Conservation (phyloP, 2,113 vertebrate genomes). For the Lamprotornis superbus region DNA sequence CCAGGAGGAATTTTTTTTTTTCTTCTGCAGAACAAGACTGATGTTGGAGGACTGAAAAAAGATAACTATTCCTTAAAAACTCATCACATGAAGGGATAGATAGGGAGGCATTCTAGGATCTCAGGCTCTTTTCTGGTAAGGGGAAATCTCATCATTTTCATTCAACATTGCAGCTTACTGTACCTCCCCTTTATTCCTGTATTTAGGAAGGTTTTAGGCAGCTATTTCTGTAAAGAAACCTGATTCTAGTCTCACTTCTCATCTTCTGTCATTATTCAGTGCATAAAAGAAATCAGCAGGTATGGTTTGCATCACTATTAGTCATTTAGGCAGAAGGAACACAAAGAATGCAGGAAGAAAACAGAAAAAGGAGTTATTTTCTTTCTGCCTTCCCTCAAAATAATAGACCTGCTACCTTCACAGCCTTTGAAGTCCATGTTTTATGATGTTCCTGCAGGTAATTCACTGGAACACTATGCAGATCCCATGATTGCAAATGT, state of each 20-base stretch:
- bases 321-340: background rate
- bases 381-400: background rate
- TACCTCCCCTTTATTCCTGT: background rate
- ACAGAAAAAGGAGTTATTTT: background rate
- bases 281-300: background rate
- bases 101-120: background rate
- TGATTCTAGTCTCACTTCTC: background rate
- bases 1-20: background rate
- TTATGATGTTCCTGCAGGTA: background rate
- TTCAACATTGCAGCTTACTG: background rate
- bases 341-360: background rate
- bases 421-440: background rate
- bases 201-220: background rate
- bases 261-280: background rate
- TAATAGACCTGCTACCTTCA: background rate
- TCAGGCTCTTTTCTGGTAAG: background rate
- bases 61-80: background rate
- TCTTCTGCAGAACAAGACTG: background rate
- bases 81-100: no score
- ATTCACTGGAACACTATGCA: background rate
- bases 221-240: background rate
- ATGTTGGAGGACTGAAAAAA: background rate
- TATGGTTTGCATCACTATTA: background rate
- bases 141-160: background rate
- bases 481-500: background rate